These are phyloP conservation scores for Drosophila rellima DNA, from an alignment of 2,888 invertebrate genomes.

Conservation along the genomic window DNA sequence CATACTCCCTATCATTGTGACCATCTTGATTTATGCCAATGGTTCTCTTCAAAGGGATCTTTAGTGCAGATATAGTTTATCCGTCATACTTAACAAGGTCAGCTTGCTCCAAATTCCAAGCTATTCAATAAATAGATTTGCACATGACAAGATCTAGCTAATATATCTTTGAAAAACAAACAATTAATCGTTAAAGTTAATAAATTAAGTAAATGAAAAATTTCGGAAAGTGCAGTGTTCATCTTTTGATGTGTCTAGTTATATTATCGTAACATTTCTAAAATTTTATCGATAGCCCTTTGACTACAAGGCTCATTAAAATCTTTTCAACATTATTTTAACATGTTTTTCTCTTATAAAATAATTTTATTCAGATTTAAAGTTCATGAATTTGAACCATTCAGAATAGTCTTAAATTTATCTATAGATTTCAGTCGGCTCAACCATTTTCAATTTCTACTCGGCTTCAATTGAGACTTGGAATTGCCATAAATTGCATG, in stretches of 20 bases:
- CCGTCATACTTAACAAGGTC: slow-evolving; percentile 20
- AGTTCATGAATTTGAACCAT: not conserved
- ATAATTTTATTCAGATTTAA: not conserved
- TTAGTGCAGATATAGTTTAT: slow-evolving; percentile 20
- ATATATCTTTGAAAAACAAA: not conserved
- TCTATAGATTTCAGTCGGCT: slow-evolving; percentile 31
- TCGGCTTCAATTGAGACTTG: slow-evolving; percentile 75
- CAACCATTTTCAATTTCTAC: slow-evolving; percentile 61
- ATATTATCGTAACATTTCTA: too few relatives aligned
- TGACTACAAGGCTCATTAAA: too few relatives aligned
- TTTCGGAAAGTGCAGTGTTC: too few relatives aligned
- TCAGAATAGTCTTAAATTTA: slow-evolving; percentile 24
- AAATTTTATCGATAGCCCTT: too few relatives aligned
- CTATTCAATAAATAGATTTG: not conserved
- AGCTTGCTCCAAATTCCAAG: slow-evolving; percentile 7
- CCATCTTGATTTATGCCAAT: slow-evolving; percentile 57
- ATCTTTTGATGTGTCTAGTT: too few relatives aligned
- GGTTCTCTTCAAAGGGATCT: slow-evolving; percentile 8
- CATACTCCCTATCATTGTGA: slow-evolving; percentile 45
- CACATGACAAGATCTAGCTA: not conserved
- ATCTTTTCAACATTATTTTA: too few relatives aligned
- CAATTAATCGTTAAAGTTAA: not conserved
- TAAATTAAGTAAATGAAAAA: not conserved
- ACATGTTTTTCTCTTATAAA: too few relatives aligned
- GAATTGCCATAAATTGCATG: slow-evolving; percentile 79